Base-by-base conservation (phyloP, 2,888 invertebrate species). In the Leptinotarsa rubiginosa region DNA sequence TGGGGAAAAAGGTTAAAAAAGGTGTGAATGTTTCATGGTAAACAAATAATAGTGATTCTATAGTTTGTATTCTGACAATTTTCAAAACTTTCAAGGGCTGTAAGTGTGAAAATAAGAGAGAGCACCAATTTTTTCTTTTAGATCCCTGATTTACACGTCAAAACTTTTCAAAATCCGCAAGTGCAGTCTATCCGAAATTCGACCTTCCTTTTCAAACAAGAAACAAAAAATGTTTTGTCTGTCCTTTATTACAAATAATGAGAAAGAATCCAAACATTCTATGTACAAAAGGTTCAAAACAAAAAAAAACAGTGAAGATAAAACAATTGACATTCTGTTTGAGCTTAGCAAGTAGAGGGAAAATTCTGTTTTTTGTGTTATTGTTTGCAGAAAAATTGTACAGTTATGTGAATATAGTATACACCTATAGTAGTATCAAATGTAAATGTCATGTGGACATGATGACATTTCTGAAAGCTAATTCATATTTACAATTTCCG, bases 261-360 rank as follows among this genome's bases (percentile, higher is more conserved):
- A 65, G 20, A 64, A 18, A 41, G 2, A 41, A 50, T 64, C 54
- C 65, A 69, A 65, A 73, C 52, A 52, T 22, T 73, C 20, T 73
- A 73, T 73, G 20, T 73, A 73, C 73, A 73, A 73, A 73, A 73
- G 65, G 47, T 73, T 56, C 56, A 18, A 73, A 73, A 73, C 66
- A 62, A 69, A 73, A 65, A 52, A 66, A 31, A 65, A 52, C 65
- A 47, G 31, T 47, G 64, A 69, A 69, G 41, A 41, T 41, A 56
- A 73, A 47, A 69, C 66, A 65, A 70, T 73, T 65, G 73, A 65
- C 69, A 65, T 73, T 73, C n/a, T 20, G 31, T 68, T 20, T 69
- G 69, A 62, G 62, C 62, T 41, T n/a, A 31, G 31, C 13, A 13
- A 31, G 62, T 41, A 10, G 7, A 62, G 12, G 31, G n/a, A 62